phyloP scores from a whole-genome alignment of 1,140 invertebrate genomes.

The Bombus picipes region DNA sequence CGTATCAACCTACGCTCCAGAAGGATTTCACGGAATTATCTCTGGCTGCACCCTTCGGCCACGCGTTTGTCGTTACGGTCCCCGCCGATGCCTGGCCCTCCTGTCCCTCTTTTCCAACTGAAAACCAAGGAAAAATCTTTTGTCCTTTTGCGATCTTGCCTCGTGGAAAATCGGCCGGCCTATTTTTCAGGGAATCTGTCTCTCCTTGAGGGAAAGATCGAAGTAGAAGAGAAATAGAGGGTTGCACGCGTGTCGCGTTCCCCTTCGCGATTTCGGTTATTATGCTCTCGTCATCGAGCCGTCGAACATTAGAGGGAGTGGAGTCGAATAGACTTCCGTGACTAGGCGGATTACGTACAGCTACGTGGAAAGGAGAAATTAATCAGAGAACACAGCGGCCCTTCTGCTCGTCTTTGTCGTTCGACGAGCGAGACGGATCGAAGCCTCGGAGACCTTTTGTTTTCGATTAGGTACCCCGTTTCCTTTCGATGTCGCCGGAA shows the following conservation, averaged over 20 bases:
- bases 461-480: constrained; percentile 43
- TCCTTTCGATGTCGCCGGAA: constrained; percentile 14
- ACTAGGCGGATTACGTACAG: constrained; percentile 68
- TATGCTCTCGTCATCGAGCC: constrained; percentile 65
- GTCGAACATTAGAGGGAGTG: constrained; percentile 48
- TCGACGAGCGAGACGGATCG: constrained; percentile 36
- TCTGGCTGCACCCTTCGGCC: constrained; percentile 21
- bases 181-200: constrained; percentile 57
- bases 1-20: constrained; percentile 20
- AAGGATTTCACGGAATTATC: constrained; percentile 67
- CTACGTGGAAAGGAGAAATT: constrained; percentile 65
- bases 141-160: constrained; percentile 35
- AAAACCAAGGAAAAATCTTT: constrained; percentile 52
- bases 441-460: constrained; percentile 44
- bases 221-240: constrained; percentile 6
- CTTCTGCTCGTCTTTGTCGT: constrained; percentile 6
- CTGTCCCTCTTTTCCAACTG: not conserved
- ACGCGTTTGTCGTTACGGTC: constrained; percentile 30
- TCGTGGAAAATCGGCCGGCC: constrained; percentile 41
- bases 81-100: not conserved
- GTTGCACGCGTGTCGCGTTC: constrained; percentile 27
- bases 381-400: constrained; percentile 56
- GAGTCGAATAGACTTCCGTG: constrained; percentile 64
- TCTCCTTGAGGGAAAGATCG: not conserved
- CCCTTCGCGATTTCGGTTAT: constrained; percentile 63